A percentile compares a stretch with the other conserved stretches of the same genome.
Conservation (phyloP, 2,113 vertebrate species). For the Mormyrus lacerda region DNA sequence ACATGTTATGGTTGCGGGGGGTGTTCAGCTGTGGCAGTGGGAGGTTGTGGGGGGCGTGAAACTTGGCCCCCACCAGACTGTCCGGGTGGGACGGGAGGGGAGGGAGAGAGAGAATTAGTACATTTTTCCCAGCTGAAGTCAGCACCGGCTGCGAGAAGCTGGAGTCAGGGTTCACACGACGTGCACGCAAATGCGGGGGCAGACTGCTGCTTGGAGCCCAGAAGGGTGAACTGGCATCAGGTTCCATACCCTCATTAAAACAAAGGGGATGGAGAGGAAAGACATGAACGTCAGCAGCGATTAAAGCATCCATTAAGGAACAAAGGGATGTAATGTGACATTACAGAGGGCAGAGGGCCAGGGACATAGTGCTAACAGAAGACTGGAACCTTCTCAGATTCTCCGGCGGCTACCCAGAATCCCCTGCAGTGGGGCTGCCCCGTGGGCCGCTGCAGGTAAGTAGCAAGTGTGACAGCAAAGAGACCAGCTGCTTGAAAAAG, state of each 20-base stretch:
- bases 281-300: background rate
- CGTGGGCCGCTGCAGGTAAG: background rate
- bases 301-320: background rate
- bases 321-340: background rate
- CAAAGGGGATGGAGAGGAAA: background rate
- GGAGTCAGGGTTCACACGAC: background rate
- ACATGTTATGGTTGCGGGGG: background rate
- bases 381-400: background rate
- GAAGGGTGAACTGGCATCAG: background rate
- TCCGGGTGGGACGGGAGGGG: background rate
- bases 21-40: background rate
- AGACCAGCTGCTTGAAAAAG: background rate
- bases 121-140: slow-evolving; percentile 14
- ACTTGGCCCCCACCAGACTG: background rate
- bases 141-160: background rate
- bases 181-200: background rate
- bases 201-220: background rate
- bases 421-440: background rate
- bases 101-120: background rate
- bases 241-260: background rate
- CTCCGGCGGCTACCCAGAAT: background rate
- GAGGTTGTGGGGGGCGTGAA: background rate
- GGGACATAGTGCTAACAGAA: background rate
- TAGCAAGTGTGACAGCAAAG: background rate
- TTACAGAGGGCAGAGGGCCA: background rate